Evolutionary conservation across 2,113 vertebrate genomes (phyloP).

Genomic region (Daphoenositta chrysoptera): DNA sequence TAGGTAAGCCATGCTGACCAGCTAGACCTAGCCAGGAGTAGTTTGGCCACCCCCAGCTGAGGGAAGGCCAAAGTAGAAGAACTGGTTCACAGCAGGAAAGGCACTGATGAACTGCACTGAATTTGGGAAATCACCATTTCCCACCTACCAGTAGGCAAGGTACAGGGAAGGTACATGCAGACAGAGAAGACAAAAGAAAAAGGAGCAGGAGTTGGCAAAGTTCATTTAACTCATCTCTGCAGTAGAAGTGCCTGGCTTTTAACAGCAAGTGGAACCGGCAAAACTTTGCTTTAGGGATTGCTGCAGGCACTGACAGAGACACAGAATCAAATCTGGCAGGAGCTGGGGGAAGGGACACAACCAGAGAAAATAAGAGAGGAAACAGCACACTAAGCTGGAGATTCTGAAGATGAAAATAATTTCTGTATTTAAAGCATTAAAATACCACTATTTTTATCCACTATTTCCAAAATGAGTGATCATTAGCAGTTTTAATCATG

Average conservation of each 20-base stretch:
- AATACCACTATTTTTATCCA: background rate
- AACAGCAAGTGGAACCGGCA: background rate
- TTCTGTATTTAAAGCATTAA: background rate
- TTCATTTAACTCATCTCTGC: background rate
- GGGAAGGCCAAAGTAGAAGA: background rate
- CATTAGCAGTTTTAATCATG: background rate
- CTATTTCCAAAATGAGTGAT: background rate
- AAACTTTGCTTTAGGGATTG: constrained; percentile 10
- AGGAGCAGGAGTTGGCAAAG: background rate
- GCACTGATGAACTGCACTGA: background rate
- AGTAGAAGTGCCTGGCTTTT: background rate
- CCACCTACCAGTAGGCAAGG: background rate
- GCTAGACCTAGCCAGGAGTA: background rate
- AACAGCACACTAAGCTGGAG: background rate
- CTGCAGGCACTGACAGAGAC: constrained; percentile 8
- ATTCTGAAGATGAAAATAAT: background rate
- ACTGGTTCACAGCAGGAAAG: background rate
- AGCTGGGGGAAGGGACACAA: background rate
- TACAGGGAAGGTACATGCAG: background rate
- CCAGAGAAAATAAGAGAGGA: background rate
- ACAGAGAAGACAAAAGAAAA: background rate
- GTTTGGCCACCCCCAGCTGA: background rate
- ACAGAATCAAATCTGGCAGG: background rate
- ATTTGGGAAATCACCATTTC: background rate
- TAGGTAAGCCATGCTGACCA: background rate